Base-by-base conservation (phyloP, 2,888 invertebrate species). In the Drosophila dives region DNA sequence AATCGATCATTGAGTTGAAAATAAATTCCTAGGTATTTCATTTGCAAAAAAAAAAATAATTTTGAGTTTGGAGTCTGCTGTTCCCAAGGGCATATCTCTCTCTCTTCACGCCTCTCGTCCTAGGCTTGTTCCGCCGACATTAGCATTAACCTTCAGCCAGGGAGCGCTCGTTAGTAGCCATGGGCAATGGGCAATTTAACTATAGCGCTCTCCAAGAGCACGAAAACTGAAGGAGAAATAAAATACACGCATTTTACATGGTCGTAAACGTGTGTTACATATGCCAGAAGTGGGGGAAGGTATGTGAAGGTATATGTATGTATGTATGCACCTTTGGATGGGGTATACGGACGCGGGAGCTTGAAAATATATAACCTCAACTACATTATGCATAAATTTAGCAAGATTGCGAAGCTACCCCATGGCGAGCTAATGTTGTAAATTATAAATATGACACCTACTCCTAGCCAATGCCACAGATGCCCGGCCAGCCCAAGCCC, bases 361-460 rank as follows among this genome's bases (percentile, higher is more conserved):
- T 49, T 60, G 76, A 66, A 78, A 78, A 85, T 85, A 85, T 86
- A 86, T 86, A 87, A 87, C 85, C 81, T 87, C 85, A 86, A 86
- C 85, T 86, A 86, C 85, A 87, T 86, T 86, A 87, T 86, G 85
- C 85, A 86, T 86, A 86, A 86, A 86, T 86, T 86, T 81, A 83
- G 85, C 85, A 86, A 88, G 86, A 86, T 86, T 88, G 88, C 86
- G 87, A 86, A 86, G 88, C 86, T 88, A 88, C 90, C 91, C 91
- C 83, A 91, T 88, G 91, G 90, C 86, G 91, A 88, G 89, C 89
- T 86, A 88, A 86, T 89, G 88, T 89, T 87, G 91, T 91, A 91
- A 91, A 91, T 91, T 91, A 91, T 91, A 90, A 91, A 91, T 90
- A 91, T 91, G 91, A 91, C 91, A 91, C 91, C 91, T 91, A 90